Evolutionary conservation across 1,140 invertebrate species (phyloP).

Genomic region (Achatina immaculata): DNA sequence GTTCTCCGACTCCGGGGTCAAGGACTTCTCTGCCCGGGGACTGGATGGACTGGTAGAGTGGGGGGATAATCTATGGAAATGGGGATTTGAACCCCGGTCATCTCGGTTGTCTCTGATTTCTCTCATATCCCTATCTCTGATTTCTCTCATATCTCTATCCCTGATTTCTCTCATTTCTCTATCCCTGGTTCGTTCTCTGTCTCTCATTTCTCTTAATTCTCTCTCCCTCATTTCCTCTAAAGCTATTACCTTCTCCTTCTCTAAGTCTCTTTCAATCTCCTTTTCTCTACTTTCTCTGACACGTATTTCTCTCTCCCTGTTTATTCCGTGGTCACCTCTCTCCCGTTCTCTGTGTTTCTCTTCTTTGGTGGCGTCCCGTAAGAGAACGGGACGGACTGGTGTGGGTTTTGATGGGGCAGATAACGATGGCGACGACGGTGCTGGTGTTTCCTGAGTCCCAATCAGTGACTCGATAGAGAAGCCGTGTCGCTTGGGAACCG

Average conservation of each 20-base stretch:
- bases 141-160: slow-evolving; percentile 9
- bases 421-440: background rate
- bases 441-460: slow-evolving; percentile 36
- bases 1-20: slow-evolving; percentile 46
- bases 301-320: background rate
- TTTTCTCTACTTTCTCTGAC: background rate
- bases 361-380: background rate
- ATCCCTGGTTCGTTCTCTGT: slow-evolving; percentile 23
- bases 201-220: slow-evolving; percentile 16
- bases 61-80: background rate
- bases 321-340: background rate
- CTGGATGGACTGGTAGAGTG: slow-evolving; percentile 11
- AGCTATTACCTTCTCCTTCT: background rate
- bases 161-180: slow-evolving; percentile 23
- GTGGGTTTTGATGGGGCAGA: background rate
- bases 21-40: slow-evolving; percentile 34
- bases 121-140: slow-evolving; percentile 15
- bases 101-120: slow-evolving; percentile 27
- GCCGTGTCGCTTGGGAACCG: slow-evolving; percentile 41
- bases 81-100: slow-evolving; percentile 25
- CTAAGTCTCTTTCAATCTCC: background rate
- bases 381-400: background rate
- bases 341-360: slow-evolving; percentile 22
- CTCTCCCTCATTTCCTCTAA: background rate
- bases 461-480: slow-evolving; percentile 51